Base-by-base conservation (phyloP, 2,888 invertebrate species). In the Endomychus coccineus region DNA sequence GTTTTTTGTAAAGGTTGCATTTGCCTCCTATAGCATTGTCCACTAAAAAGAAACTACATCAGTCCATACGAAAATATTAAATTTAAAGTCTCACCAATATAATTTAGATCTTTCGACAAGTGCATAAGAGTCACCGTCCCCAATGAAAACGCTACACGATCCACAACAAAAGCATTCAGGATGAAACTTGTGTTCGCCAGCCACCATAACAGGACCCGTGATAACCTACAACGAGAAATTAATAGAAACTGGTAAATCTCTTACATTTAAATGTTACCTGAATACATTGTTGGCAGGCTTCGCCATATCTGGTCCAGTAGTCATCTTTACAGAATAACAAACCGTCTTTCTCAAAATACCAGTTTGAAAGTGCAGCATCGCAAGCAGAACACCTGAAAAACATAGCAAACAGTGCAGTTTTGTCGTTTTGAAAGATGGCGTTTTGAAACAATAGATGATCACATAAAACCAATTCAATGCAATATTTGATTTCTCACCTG, bases 261-360 rank as follows among this genome's bases (percentile, higher is more conserved):
- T 15, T n/a, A 15, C 14, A 25, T 34, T 25, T 2, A 10, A 21
- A 9, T n/a, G 9, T 1, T 27, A 87, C 79, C 71, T 86, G 80
- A 39, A 79, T 77, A 65, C 92, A 94, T 56, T 88, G 83, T 57
- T 91, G 90, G 57, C 92, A 94, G 35, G 82, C 79, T 66, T 90
- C 88, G 1, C 90, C 90, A 61, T 83, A 92, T 37, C 83, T 78
- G 5, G 81, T 71, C 83, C 86, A 89, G 61, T 91, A 92, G 67
- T 92, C 90, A 45, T 80, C 77, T 61, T 85, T 83, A 56, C 92
- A 92, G 68, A 89, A 91, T 27, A 92, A 71, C 43, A 89, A 62
- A 0, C 91, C 91, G 55, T 85, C 83, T 62, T 89, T 90, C 69
- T 92, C 92, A 66, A 91, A 89, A 68, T 92, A 92, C 92, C 92